Evolutionary conservation across 2,888 invertebrate genomes (phyloP), one percentile per base, ranked within the genome.

Genomic region (Neoaliturus tenellus): DNA sequence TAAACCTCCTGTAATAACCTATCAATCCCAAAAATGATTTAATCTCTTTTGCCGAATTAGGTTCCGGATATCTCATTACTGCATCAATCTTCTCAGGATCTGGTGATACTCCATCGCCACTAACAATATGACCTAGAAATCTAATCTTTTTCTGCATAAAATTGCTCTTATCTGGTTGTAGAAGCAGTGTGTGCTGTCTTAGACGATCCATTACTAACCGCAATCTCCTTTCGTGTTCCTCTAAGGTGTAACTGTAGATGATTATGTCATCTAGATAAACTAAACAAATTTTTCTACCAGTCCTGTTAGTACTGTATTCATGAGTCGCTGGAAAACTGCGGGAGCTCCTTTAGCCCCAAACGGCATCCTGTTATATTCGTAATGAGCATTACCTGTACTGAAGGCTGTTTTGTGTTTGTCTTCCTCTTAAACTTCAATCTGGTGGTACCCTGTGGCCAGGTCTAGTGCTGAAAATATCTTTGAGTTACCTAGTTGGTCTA

Each of bases 1-100:
- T 90, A 81, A 90, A 90, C 81, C 88, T 88, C n/a, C 90, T 35
- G 55, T 90, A 90, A 82, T 90, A 90, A 0, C 89, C 89, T 0
- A 87, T 48, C 39, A 90, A 55, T n/a, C 90, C 90, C 25, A 90
- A 51, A 83, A 90, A 91, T 17, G 84, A 73, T 87, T 81, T 69
- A 5, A 86, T 44, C 17, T 85, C 73, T 48, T 75, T 85, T 0
- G 48, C 62, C 62, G 80, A 83, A n/a, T 75, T 80, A 6, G 86
- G 86, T 4, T 17, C 28, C 2, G 86, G 85, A 41, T 44, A 86
- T 6, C 81, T 25, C 8, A 44, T 31, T 0, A 86, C 31, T 4
- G 80, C 67, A 48, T 80, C 23, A 0, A 83, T 73, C 44, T 85
- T 86, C 2, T 67, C 58, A 12, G 83, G 83, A 33, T 86, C 84